Evolutionary conservation across 2,888 invertebrate genomes (phyloP).

Genomic region (Eueremaeus valkanovi): DNA sequence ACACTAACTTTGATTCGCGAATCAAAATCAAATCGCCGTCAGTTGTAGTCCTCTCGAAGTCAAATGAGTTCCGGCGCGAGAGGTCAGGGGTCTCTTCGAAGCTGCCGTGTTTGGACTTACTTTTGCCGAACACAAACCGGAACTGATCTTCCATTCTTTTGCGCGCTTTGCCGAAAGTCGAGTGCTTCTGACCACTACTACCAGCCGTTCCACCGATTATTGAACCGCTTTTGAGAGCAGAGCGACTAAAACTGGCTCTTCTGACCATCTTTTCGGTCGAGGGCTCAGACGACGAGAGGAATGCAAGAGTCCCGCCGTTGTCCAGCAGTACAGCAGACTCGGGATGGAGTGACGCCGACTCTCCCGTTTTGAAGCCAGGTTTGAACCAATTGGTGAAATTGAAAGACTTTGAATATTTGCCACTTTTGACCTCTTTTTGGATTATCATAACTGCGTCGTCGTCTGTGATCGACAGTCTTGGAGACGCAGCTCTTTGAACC

Average conservation of each 20-base stretch:
- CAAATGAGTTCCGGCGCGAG: slow-evolving; percentile 41
- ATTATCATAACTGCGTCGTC: slow-evolving; percentile 46
- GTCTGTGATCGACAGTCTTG: slow-evolving; percentile 49
- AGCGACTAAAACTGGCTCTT: slow-evolving; percentile 47
- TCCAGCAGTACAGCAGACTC: slow-evolving; percentile 14
- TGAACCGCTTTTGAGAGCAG: slow-evolving; percentile 37
- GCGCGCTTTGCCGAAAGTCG: slow-evolving; percentile 68
- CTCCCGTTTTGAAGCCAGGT: slow-evolving; percentile 17
- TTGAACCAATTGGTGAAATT: slow-evolving; percentile 40
- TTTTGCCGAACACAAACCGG: slow-evolving; percentile 54
- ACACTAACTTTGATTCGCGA: slow-evolving; percentile 78
- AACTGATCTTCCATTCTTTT: slow-evolving; percentile 84
- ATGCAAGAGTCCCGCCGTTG: neutral
- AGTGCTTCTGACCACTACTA: slow-evolving; percentile 32
- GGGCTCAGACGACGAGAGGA: slow-evolving; percentile 29
- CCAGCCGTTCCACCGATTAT: slow-evolving; percentile 47
- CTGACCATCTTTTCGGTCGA: slow-evolving; percentile 46
- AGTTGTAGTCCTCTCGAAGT: slow-evolving; percentile 55
- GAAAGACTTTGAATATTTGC: slow-evolving; percentile 13
- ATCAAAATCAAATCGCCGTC: slow-evolving; percentile 83
- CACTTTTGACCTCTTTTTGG: neutral
- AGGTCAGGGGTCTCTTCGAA: slow-evolving; percentile 64
- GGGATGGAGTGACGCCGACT: slow-evolving; percentile 16
- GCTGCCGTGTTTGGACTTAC: slow-evolving; percentile 73
- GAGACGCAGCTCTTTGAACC: slow-evolving; percentile 46